A percentile compares a stretch with the other conserved stretches of the same genome.
Conservation (phyloP, 2,113 vertebrate species). For the Eonycteris spelaea region DNA sequence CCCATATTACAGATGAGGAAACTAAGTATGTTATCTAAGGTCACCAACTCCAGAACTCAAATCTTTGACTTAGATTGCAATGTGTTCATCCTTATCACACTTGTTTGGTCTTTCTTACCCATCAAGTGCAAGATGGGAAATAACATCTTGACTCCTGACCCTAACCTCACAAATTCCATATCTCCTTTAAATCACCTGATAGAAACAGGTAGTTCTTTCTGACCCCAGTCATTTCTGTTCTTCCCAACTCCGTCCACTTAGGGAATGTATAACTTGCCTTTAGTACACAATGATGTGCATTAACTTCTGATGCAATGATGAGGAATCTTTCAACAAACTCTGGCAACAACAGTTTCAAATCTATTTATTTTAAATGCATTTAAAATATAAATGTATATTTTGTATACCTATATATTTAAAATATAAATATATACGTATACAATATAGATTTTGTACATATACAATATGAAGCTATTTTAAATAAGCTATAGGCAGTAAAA, state of each 20-base stretch:
- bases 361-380: background rate
- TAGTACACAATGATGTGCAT: background rate
- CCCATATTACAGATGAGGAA: background rate
- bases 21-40: background rate
- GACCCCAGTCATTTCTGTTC: background rate
- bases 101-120: background rate
- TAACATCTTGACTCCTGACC: background rate
- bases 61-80: background rate
- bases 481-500: background rate
- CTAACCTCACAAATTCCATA: background rate
- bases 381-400: background rate
- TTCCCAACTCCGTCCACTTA: background rate
- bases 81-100: background rate
- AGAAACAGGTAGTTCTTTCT: background rate
- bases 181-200: background rate
- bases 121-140: background rate
- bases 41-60: background rate
- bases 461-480: background rate
- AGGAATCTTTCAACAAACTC: background rate
- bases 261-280: background rate
- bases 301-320: background rate
- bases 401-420: too few species aligned
- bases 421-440: too few species aligned
- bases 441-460: too few species aligned
- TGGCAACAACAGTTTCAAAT: background rate